Base-by-base conservation (phyloP, 2,888 invertebrate species). In the Callimorpha dominula region DNA sequence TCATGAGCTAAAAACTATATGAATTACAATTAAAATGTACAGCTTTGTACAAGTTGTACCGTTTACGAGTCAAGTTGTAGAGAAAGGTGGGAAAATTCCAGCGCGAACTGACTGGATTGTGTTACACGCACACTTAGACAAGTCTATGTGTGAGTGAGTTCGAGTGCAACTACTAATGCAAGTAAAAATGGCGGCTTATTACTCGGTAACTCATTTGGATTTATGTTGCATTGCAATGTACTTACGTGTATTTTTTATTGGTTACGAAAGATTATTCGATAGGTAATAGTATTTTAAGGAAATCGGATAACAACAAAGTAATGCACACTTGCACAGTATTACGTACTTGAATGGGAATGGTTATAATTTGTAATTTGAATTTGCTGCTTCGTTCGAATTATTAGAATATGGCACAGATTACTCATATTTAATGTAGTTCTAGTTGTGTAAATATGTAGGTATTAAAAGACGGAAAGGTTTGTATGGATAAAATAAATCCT, bases 81-180 rank as follows among this genome's bases (percentile, higher is more conserved):
- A 88, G 89, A 90, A 89, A 90, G 89, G 89, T 85, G 88, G 88
- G 89, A 89, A 90, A 88, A 86, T 87, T 84, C 87, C 86, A 79
- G 67, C 70, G 81, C 74, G 65, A 84, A 78, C 79, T 68, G 73
- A 68, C 75, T 81, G 77, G 82, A 78, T 82, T 80, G 75, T 77
- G 64, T 79, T 82, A 78, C 80, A 78, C 72, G 64, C 76, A 70
- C 68, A 72, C 75, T 71, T 65, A 69, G 49, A 64, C 57, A 60
- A 52, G 12, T 11, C 0, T 11, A 40, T 65, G n/a, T 31, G 8
- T 15, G 0, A 66, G 74, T 80, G 75, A 76, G 57, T 57, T 57
- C 57, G 63, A 9, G 72, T 76, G 68, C 66, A 70, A 57, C 68
- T 60, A 69, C 67, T 68, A 71, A 63, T 80, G 80, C 77, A 79